Evolutionary conservation across 2,888 invertebrate species (phyloP), one percentile per base, ranked within the genome.

Genomic region (Campoplex capitator): DNA sequence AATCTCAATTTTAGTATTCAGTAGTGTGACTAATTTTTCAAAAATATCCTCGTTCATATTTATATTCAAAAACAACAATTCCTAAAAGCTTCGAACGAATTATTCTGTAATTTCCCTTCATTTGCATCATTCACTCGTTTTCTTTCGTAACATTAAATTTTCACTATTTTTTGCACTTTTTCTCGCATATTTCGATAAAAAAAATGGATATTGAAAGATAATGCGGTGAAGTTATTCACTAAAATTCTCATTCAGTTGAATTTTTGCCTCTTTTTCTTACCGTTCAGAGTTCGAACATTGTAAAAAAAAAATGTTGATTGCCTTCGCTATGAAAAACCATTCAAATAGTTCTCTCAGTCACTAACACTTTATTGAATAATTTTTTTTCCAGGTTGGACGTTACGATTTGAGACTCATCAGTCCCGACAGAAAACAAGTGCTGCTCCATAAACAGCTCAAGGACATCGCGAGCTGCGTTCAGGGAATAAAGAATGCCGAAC

Each of bases 381-480:
- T 62, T 32, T 71, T 71, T 32, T 45, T 68, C 62, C 58, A 98
- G 95, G 97, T 99, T 9, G 98, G 98, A 8, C 96, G 97, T 70
- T 96, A 97, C 38, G 98, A 99, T 93, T 95, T 99, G 16, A 96
- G 98, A 70, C 96, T 99, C 7, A 98, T 99, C 89, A 98, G 98
- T 91, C 98, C 98, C 0, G 99, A 99, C 93, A 96, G 98, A 84
- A 99, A 99, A 92, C 97, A 98, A 91, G 97, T 98, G 16, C 95
- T 99, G 9, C 96, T 99, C 9, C 98, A 98, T 91, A 97, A 98
- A 89, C 97, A 97, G 68, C 97, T 99, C 92, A 97, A 97, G 91
- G 98, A 99, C 92, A 97, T 99, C 16, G 97, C 98, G 0, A 97
- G 97, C 89, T 98, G 98, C 90, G 97, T 98, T 3, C 94, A 97